Percentiles rank a stretch among this genome's conserved stretches.
These are phyloP conservation scores for Mylabris sibirica DNA, from an alignment of 2,888 invertebrate species.

Conservation along the genomic window DNA sequence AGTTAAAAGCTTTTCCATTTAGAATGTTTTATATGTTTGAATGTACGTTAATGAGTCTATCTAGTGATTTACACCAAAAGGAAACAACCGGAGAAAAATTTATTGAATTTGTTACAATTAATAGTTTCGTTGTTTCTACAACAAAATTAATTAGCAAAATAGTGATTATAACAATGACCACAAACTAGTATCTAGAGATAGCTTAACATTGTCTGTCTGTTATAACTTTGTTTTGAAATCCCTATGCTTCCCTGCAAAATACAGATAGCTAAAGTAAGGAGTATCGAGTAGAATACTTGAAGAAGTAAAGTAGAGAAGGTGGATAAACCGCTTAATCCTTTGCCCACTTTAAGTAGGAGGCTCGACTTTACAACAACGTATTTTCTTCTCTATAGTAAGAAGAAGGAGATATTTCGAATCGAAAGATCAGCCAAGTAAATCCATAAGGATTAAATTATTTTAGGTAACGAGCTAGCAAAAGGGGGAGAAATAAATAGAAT, in stretches of 20 bases:
- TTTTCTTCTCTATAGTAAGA: conserved; percentile 40
- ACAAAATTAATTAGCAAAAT: conserved; percentile 10
- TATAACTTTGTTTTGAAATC: conserved; percentile 48
- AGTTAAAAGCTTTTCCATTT: conserved; percentile 16
- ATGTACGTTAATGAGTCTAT: background rate
- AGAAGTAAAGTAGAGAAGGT: background rate
- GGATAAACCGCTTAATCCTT: conserved; percentile 48
- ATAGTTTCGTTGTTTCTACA: background rate
- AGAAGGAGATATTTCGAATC: conserved; percentile 41
- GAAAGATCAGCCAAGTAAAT: conserved; percentile 44
- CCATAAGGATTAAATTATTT: conserved; percentile 49
- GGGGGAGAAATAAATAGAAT: background rate
- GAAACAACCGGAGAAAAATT: background rate
- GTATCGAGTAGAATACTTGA: conserved; percentile 43
- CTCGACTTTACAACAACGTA: conserved; percentile 41
- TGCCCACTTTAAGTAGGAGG: conserved; percentile 46
- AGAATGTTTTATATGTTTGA: background rate
- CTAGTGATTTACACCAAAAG: background rate
- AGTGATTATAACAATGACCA: conserved; percentile 40
- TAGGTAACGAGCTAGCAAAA: conserved; percentile 17
- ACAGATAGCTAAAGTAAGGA: conserved; percentile 57
- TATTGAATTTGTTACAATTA: background rate
- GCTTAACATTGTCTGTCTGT: conserved; percentile 32
- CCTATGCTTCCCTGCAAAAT: conserved; percentile 55
- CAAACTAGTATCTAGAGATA: conserved; percentile 41